phyloP scores from a whole-genome alignment of 2,888 invertebrate genomes.

The Drosophila nigricruria region DNA sequence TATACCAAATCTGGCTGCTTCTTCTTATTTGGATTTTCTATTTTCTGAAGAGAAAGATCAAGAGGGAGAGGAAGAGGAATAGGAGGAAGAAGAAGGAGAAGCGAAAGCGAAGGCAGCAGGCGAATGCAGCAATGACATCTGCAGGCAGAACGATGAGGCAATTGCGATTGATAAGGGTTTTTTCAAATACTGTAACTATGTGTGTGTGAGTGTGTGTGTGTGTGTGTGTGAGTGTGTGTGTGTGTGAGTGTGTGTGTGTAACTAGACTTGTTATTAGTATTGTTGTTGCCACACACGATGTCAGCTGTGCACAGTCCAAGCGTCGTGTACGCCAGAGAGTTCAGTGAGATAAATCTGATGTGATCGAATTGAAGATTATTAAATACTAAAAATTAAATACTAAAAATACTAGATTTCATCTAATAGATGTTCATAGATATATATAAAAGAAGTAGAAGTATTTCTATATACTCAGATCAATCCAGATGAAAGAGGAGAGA shows the following conservation, averaged over 20 bases:
- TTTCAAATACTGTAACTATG: constrained; percentile 42
- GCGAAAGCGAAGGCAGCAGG: not conserved
- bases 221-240: not conserved
- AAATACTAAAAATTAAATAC: not conserved
- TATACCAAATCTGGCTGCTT: not conserved
- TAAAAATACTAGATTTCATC: not conserved
- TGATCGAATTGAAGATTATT: not conserved
- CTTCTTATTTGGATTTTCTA: constrained; percentile 16
- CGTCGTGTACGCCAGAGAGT: not conserved
- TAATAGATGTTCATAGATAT: too few species aligned
- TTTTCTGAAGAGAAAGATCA: constrained; percentile 22
- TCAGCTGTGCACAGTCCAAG: constrained; percentile 1
- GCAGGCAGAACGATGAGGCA: constrained; percentile 40
- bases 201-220: not conserved
- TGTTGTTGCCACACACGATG: constrained; percentile 55
- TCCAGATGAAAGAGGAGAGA: too few species aligned
- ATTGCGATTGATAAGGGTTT: constrained; percentile 66
- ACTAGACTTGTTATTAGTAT: constrained; percentile 13
- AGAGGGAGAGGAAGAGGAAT: constrained; percentile 16
- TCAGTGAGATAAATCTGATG: not conserved
- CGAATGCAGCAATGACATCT: constrained; percentile 39
- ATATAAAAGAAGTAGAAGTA: too few species aligned
- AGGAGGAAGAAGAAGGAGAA: constrained; percentile 12
- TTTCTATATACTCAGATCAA: too few species aligned
- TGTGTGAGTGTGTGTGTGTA: not conserved